Evolutionary conservation across 2,113 vertebrate species (phyloP).

Genomic region (Narcine bancroftii): DNA sequence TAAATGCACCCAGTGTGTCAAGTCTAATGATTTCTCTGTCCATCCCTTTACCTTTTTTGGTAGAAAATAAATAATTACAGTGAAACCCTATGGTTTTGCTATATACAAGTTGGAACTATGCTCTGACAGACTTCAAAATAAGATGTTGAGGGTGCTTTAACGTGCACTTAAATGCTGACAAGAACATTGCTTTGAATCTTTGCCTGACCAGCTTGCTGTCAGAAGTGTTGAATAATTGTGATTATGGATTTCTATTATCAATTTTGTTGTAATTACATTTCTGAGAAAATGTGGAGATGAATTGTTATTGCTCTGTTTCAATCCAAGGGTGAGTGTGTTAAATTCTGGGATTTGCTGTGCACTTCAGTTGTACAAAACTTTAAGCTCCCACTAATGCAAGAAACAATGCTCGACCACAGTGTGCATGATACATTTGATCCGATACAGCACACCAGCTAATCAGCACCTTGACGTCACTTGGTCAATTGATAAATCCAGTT

Average conservation of each 20-base stretch:
- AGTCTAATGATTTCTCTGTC: neutral
- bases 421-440: neutral
- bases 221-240: neutral
- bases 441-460: neutral
- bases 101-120: neutral
- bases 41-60: neutral
- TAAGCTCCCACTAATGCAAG: neutral
- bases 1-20: neutral
- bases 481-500: conserved; percentile 12
- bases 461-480: neutral
- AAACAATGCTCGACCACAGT: conserved; percentile 8
- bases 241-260: neutral
- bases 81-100: neutral
- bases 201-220: neutral
- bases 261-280: neutral
- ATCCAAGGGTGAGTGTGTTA: neutral
- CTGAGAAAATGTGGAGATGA: too few relatives aligned
- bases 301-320: neutral
- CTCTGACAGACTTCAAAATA: conserved; percentile 9
- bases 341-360: neutral
- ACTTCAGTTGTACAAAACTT: neutral
- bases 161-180: neutral
- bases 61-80: neutral
- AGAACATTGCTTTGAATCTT: neutral
- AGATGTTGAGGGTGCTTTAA: neutral